Conservation (phyloP, 2,113 vertebrate genomes). For the Crocuta crocuta region DNA sequence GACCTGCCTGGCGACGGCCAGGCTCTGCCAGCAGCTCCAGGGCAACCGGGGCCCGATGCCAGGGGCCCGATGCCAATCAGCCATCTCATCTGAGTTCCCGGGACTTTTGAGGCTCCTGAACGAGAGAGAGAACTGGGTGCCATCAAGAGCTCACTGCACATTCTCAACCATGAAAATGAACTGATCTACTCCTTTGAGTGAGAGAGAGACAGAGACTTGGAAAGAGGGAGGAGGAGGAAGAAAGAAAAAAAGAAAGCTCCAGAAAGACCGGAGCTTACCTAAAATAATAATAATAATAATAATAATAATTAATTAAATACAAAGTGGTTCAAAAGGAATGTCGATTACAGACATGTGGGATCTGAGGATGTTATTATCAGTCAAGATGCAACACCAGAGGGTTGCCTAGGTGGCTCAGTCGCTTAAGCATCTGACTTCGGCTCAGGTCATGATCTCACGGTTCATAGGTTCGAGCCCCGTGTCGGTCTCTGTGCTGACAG, state of each 20-base stretch:
- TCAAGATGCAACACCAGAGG: background rate
- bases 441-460: too few relatives aligned
- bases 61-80: background rate
- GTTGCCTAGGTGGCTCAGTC: too few relatives aligned
- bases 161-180: background rate
- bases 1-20: background rate
- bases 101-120: background rate
- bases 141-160: background rate
- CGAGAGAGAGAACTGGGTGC: background rate
- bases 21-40: background rate
- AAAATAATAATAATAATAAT: background rate
- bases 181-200: background rate
- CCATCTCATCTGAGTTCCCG: background rate
- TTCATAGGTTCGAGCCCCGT: too few relatives aligned
- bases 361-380: background rate
- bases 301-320: background rate
- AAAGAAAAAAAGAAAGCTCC: background rate
- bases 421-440: too few relatives aligned
- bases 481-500: too few relatives aligned
- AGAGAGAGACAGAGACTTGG: background rate
- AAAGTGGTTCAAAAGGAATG: background rate
- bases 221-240: background rate
- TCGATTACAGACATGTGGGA: background rate
- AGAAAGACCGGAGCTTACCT: background rate
- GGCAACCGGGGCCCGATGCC: background rate